Conservation (phyloP, 2,888 invertebrate species). For the Zele albiditarsus region DNA sequence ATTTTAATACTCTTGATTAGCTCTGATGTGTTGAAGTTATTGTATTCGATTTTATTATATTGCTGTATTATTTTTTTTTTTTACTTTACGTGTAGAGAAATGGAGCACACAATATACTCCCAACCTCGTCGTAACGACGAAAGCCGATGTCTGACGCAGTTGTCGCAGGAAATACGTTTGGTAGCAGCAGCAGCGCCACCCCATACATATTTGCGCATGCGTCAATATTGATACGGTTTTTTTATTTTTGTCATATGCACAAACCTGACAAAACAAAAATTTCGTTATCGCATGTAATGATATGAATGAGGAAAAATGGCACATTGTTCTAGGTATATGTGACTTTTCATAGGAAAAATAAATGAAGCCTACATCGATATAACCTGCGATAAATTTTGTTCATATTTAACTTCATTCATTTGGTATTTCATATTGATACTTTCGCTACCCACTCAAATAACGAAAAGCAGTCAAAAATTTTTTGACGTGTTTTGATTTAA, state of each 20-base stretch:
- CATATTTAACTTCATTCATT: too few relatives aligned
- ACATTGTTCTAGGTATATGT: too few relatives aligned
- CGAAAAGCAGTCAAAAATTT: too few relatives aligned
- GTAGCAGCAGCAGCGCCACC: background rate
- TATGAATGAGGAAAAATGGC: too few relatives aligned
- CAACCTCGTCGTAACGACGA: background rate
- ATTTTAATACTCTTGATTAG: background rate
- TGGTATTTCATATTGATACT: too few relatives aligned
- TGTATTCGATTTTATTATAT: background rate
- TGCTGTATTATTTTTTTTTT: background rate
- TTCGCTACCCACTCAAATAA: too few relatives aligned
- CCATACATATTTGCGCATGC: background rate
- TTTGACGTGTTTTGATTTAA: too few relatives aligned
- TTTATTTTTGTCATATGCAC: background rate
- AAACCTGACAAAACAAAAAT: too few relatives aligned
- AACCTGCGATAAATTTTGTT: too few relatives aligned
- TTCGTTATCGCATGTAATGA: too few relatives aligned
- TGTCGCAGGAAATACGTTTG: conserved; percentile 1
- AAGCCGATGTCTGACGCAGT: background rate
- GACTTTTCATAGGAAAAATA: too few relatives aligned
- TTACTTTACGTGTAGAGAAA: background rate
- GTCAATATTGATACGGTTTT: background rate
- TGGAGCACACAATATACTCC: background rate
- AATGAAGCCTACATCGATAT: too few relatives aligned
- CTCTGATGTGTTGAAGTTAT: background rate